A percentile compares a stretch with the other conserved stretches of the same genome.
Evolutionary conservation across 2,888 invertebrate species (phyloP).

Genomic region (Drosophila robusta): DNA sequence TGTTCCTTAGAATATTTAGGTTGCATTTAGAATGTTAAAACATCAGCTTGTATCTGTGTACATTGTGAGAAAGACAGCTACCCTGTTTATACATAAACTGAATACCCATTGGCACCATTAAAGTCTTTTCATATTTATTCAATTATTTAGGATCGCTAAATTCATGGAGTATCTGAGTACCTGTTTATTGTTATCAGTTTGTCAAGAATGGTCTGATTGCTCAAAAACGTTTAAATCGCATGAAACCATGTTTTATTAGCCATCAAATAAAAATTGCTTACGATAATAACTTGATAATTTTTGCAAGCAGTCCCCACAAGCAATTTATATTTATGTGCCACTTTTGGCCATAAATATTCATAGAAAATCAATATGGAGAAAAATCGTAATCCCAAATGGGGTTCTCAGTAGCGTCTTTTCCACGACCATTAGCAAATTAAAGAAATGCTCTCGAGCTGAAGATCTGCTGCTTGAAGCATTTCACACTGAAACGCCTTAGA

Average conservation of each 20-base stretch:
- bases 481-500: conserved; percentile 20
- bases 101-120: too few species aligned
- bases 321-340: conserved; percentile 30
- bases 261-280: conserved; percentile 5
- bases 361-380: conserved; percentile 4
- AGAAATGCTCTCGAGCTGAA: conserved; percentile 25
- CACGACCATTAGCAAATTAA: conserved; percentile 37
- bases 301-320: conserved; percentile 22
- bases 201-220: neutral
- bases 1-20: neutral
- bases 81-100: neutral
- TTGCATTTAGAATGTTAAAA: too few species aligned
- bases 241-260: neutral
- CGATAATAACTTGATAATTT: conserved; percentile 20
- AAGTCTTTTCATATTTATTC: too few species aligned
- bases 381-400: neutral
- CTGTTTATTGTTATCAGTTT: too few species aligned
- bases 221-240: too few species aligned
- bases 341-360: conserved; percentile 37
- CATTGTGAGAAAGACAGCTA: neutral
- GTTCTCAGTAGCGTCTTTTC: neutral
- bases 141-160: too few species aligned
- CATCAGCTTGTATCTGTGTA: too few species aligned
- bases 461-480: conserved; percentile 34
- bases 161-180: too few species aligned